Percentiles rank a stretch among this genome's conserved stretches.
These are phyloP conservation scores for Haliaeetus leucogaster DNA, from an alignment of 2,113 vertebrate species.

Conservation along the genomic window DNA sequence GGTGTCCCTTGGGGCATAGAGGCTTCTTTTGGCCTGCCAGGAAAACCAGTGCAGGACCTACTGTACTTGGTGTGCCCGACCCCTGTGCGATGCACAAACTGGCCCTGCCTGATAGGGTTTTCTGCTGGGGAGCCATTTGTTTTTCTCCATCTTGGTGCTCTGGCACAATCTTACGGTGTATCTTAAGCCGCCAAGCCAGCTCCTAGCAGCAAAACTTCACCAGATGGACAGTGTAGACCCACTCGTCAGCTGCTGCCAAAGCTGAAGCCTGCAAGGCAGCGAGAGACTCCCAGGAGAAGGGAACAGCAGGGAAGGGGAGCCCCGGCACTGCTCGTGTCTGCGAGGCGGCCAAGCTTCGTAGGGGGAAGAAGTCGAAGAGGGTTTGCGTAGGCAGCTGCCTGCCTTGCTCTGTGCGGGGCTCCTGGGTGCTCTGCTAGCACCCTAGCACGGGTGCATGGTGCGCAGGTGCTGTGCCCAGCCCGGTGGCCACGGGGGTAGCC, in stretches of 20 bases:
- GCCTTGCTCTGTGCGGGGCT: not conserved
- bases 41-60: not conserved
- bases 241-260: not conserved
- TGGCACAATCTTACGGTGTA: not conserved
- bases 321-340: not conserved
- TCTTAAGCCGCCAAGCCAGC: not conserved
- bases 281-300: not conserved
- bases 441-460: rapidly evolving
- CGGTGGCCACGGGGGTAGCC: rapidly evolving
- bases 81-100: not conserved
- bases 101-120: not conserved
- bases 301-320: not conserved
- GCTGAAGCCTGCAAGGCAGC: not conserved
- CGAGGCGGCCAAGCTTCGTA: not conserved
- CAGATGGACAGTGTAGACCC: not conserved
- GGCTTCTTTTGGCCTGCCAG: not conserved
- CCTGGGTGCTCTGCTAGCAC: not conserved
- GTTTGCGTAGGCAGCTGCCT: not conserved
- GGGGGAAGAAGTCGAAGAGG: not conserved
- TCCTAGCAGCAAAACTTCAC: not conserved
- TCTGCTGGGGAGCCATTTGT: not conserved
- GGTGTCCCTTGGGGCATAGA: not conserved
- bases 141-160: not conserved
- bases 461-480: not conserved
- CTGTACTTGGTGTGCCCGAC: not conserved